These are phyloP conservation scores for Rambutsinella grinnellia DNA, from an alignment of 2,888 invertebrate genomes.

Conservation along the genomic window DNA sequence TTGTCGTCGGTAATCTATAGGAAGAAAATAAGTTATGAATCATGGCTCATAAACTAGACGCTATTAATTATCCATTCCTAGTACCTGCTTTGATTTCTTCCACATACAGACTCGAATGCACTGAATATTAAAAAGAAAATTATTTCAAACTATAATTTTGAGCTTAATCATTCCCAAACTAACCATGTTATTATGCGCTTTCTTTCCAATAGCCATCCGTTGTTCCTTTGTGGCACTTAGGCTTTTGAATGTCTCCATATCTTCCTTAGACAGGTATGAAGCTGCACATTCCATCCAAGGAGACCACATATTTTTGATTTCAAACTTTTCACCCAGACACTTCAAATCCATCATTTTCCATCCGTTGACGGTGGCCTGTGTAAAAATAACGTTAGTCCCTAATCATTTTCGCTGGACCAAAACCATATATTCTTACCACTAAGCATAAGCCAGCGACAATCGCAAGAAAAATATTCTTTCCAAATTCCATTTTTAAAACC, in stretches of 20 bases:
- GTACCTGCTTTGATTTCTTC: conserved; percentile 30
- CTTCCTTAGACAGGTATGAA: conserved; percentile 1
- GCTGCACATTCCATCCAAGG: conserved; percentile 25
- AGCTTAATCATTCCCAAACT: not conserved
- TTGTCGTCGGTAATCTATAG: conserved; percentile 1
- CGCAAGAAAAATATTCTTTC: too few species aligned
- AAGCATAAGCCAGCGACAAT: too few species aligned
- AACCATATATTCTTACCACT: too few species aligned
- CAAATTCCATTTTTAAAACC: too few species aligned
- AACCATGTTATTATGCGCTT: conserved; percentile 29
- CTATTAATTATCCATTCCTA: too few species aligned
- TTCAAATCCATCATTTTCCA: too few species aligned
- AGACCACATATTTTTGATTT: not conserved
- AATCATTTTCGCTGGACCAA: too few species aligned
- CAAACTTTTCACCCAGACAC: conserved; percentile 17
- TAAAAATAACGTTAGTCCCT: too few species aligned
- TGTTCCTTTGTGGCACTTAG: not conserved
- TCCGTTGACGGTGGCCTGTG: too few species aligned
- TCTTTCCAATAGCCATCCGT: conserved; percentile 29
- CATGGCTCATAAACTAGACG: too few species aligned
- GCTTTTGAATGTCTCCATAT: conserved; percentile 5
- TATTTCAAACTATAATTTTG: not conserved
- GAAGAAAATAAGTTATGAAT: too few species aligned
- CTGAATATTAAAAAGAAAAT: not conserved
- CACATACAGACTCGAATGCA: conserved; percentile 36